phyloP scores from a whole-genome alignment of 1,140 invertebrate species.

The Lordiphosa mommai region DNA sequence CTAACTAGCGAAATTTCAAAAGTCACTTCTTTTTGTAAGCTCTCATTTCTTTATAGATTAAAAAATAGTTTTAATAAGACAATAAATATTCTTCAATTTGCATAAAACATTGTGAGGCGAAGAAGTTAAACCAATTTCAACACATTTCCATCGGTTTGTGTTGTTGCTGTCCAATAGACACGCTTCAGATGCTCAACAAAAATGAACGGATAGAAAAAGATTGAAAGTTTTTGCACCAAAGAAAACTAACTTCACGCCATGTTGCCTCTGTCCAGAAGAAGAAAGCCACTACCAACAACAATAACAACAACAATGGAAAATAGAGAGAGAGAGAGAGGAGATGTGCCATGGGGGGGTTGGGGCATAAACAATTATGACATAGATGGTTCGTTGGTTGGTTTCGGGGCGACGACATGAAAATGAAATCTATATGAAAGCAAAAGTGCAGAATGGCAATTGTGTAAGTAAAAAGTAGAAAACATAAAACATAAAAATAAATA shows the following conservation, averaged over 20 bases:
- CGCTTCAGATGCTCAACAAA: slow-evolving; percentile 30
- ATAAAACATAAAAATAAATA: slow-evolving; percentile 33
- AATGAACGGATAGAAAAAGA: slow-evolving; percentile 25
- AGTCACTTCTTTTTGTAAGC: too few relatives aligned
- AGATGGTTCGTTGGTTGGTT: slow-evolving; percentile 34
- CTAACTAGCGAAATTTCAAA: too few relatives aligned
- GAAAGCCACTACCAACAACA: slow-evolving; percentile 33
- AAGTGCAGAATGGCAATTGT: slow-evolving; percentile 56
- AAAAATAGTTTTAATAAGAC: too few relatives aligned
- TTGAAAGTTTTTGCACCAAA: slow-evolving; percentile 49
- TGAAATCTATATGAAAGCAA: slow-evolving; percentile 62
- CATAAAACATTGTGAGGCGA: too few relatives aligned
- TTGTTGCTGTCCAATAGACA: slow-evolving; percentile 38
- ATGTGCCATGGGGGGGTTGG: background rate
- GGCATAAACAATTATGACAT: slow-evolving; percentile 66
- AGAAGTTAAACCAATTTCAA: slow-evolving; percentile 3
- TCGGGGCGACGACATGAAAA: slow-evolving; percentile 37
- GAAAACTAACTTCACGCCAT: slow-evolving; percentile 37
- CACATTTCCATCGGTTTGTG: slow-evolving; percentile 9
- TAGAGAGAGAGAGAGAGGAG: background rate
- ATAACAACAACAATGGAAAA: slow-evolving; percentile 1
- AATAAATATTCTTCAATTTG: too few relatives aligned
- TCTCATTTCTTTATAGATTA: too few relatives aligned
- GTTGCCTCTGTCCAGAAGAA: slow-evolving; percentile 35
- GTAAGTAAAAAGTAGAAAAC: slow-evolving; percentile 46